Evolutionary conservation across 2,888 invertebrate species (phyloP).

Genomic region (Timema cristinae): DNA sequence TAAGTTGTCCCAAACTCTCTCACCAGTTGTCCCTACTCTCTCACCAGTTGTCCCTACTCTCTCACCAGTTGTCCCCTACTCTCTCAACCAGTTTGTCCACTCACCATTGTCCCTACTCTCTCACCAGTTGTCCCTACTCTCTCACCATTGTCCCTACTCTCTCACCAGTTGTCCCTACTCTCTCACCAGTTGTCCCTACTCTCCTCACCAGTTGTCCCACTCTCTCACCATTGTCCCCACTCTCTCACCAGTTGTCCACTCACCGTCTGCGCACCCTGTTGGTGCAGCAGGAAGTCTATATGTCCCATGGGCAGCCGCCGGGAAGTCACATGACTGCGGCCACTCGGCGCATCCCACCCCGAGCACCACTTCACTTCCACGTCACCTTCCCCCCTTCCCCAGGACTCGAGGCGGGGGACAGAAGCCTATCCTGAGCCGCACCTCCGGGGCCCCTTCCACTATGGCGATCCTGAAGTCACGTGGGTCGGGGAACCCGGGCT

Average conservation of each 20-base stretch:
- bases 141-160: too few species aligned
- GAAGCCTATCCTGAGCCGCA: conserved; percentile 30
- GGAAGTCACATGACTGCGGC: conserved; percentile 54
- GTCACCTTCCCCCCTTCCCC: conserved; percentile 43
- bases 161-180: too few species aligned
- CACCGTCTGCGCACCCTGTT: conserved; percentile 59
- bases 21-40: too few species aligned
- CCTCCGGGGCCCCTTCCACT: conserved; percentile 61
- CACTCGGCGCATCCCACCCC: conserved; percentile 58
- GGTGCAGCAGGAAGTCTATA: conserved; percentile 61
- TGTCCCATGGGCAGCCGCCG: conserved; percentile 59
- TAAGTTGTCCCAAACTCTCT: too few species aligned
- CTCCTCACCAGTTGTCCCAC: too few species aligned
- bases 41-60: too few species aligned
- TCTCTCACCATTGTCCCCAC: too few species aligned
- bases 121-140: too few species aligned
- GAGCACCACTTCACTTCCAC: conserved; percentile 59
- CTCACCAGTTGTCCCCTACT: too few species aligned
- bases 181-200: too few species aligned
- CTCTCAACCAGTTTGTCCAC: too few species aligned
- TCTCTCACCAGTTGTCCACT: conserved; percentile 31
- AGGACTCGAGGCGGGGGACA: conserved; percentile 41
- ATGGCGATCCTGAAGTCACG: conserved; percentile 63
- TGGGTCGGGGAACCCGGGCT: conserved; percentile 42
- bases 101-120: too few species aligned